Evolutionary conservation across 2,888 invertebrate genomes (phyloP).

Genomic region (Colostygia pectinataria): DNA sequence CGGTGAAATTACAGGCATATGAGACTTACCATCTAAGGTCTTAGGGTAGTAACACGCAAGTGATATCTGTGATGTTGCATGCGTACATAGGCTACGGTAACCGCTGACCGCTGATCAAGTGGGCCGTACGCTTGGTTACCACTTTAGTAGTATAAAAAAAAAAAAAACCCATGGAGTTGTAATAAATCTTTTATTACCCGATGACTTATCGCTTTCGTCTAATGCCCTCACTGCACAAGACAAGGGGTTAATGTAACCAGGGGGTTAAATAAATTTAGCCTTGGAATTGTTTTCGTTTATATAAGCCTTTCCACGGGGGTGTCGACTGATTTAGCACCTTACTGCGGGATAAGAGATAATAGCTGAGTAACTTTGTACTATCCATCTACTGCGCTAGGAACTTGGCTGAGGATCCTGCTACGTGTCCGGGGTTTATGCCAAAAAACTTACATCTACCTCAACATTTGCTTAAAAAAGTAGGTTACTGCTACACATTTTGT

Average conservation of each 20-base stretch:
- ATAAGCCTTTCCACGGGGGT: conserved; percentile 52
- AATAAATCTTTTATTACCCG: conserved; percentile 9
- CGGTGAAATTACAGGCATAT: too few relatives aligned
- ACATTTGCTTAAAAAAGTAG: too few relatives aligned
- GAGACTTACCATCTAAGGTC: too few relatives aligned
- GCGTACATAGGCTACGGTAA: too few relatives aligned
- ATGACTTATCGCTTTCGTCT: background rate
- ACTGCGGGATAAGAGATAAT: conserved; percentile 15
- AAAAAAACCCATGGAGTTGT: too few relatives aligned
- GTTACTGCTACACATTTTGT: too few relatives aligned
- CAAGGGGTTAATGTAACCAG: conserved; percentile 54
- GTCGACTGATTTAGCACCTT: conserved; percentile 49
- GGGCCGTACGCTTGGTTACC: too few relatives aligned
- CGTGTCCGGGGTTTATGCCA: background rate
- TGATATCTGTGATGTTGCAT: too few relatives aligned
- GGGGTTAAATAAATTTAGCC: conserved; percentile 56
- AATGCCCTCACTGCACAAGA: conserved; percentile 19
- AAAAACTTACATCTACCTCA: too few relatives aligned
- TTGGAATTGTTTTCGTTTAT: conserved; percentile 64
- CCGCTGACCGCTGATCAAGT: too few relatives aligned
- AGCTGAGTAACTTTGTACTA: background rate
- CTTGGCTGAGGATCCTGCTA: background rate
- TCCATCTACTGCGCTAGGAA: background rate
- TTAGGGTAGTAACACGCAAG: too few relatives aligned
- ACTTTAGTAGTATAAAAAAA: too few relatives aligned